Percentiles rank a stretch among this genome's conserved stretches.
These are phyloP conservation scores for Drosophila aldrichi DNA, from an alignment of 2,888 invertebrate genomes.

Conservation along the genomic window DNA sequence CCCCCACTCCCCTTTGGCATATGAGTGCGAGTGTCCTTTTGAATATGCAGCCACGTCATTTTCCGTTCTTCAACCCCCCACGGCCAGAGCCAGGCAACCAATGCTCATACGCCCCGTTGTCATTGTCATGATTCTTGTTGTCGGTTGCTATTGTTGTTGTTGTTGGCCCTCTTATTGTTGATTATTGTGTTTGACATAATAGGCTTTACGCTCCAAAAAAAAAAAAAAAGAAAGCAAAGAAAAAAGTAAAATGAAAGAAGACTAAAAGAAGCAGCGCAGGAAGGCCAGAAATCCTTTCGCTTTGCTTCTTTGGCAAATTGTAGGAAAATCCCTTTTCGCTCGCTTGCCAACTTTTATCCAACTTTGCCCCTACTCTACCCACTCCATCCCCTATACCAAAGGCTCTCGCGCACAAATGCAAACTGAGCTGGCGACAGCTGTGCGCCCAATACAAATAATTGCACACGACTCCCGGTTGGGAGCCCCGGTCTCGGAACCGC, in stretches of 20 bases:
- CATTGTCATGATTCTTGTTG: slow-evolving; percentile 30
- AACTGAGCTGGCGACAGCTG: slow-evolving; percentile 51
- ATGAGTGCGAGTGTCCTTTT: slow-evolving; percentile 54
- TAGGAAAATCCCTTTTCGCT: slow-evolving; percentile 68
- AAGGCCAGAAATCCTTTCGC: slow-evolving; percentile 61
- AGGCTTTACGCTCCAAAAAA: slow-evolving; percentile 79
- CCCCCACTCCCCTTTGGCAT: slow-evolving; percentile 1
- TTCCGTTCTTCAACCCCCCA: slow-evolving; percentile 38
- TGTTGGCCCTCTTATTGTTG: slow-evolving; percentile 65
- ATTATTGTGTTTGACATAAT: slow-evolving; percentile 81
- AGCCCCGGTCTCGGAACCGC: slow-evolving; percentile 26
- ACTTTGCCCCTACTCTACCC: slow-evolving; percentile 25
- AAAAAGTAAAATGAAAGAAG: slow-evolving; percentile 18
- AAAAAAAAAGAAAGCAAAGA: slow-evolving; percentile 47
- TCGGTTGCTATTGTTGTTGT: slow-evolving; percentile 34
- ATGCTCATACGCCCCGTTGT: slow-evolving; percentile 66
- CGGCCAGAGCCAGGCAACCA: slow-evolving; percentile 31
- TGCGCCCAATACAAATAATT: slow-evolving; percentile 74
- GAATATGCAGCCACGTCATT: slow-evolving; percentile 71
- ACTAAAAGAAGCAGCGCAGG: slow-evolving; percentile 32
- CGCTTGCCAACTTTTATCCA: slow-evolving; percentile 56
- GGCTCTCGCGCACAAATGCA: slow-evolving; percentile 32
- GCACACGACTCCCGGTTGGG: slow-evolving; percentile 50
- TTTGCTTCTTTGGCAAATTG: slow-evolving; percentile 75
- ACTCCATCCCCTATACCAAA: neutral